These are phyloP conservation scores for Columbina picui DNA, from an alignment of 2,113 vertebrate species.

Conservation along the genomic window DNA sequence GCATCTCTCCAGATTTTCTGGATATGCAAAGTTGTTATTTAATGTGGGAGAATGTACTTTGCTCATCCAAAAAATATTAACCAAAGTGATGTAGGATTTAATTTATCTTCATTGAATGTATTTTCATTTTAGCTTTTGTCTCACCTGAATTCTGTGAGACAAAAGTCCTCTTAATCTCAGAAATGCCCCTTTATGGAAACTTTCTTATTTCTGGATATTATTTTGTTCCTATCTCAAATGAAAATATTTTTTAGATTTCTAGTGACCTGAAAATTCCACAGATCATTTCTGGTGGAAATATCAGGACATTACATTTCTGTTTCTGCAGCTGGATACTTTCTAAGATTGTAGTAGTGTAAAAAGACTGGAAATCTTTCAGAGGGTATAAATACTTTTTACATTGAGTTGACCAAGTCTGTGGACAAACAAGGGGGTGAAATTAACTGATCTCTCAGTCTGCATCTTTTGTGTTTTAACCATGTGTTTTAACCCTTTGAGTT, in stretches of 20 bases:
- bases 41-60: not conserved
- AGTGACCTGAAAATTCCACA: not conserved
- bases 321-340: not conserved
- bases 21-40: not conserved
- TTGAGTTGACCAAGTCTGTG: not conserved
- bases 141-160: not conserved
- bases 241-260: not conserved
- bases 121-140: not conserved
- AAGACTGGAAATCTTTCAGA: not conserved
- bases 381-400: not conserved
- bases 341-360: not conserved
- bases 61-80: not conserved
- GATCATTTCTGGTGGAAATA: not conserved
- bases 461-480: not conserved
- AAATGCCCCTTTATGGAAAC: not conserved
- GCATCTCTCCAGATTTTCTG: not conserved
- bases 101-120: not conserved
- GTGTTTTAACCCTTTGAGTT: not conserved
- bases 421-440: not conserved
- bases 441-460: not conserved
- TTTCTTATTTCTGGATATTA: not conserved
- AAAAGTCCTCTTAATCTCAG: not conserved
- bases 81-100: not conserved
- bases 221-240: not conserved
- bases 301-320: not conserved